A percentile compares a stretch with the other conserved stretches of the same genome.
phyloP scores from a whole-genome alignment of 2,113 vertebrate genomes.

The Cryptoleucopteryx plumbea region DNA sequence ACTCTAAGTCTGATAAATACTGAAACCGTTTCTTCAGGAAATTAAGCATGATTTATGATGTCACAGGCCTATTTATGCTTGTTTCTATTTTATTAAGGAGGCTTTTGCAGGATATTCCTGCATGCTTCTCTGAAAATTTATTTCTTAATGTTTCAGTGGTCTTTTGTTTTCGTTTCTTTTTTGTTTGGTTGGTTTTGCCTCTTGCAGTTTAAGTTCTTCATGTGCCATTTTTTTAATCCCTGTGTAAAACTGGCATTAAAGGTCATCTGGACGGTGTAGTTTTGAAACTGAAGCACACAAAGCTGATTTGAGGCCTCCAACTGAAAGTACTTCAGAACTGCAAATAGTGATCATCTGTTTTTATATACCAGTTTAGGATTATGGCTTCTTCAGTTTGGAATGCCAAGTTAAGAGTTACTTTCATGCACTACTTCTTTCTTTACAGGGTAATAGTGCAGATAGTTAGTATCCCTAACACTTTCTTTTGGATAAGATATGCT shows the following conservation, averaged over 20 bases:
- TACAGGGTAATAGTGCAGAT: background rate
- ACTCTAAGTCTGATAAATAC: background rate
- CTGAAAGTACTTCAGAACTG: background rate
- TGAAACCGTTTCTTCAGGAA: background rate
- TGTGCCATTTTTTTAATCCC: background rate
- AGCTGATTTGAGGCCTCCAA: background rate
- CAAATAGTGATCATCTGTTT: fast-evolving
- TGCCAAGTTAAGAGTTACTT: background rate
- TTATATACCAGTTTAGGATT: background rate
- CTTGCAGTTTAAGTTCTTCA: background rate
- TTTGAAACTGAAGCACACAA: background rate
- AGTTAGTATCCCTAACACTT: background rate
- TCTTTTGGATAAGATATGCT: background rate
- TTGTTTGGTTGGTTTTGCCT: background rate
- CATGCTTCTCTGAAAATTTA: background rate
- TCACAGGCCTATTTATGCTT: background rate
- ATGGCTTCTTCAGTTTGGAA: background rate
- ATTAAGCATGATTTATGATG: background rate
- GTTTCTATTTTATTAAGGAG: background rate
- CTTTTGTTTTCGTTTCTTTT: background rate
- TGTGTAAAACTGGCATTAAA: background rate
- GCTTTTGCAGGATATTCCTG: background rate
- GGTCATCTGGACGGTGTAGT: background rate
- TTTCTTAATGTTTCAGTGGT: background rate
- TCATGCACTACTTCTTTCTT: background rate